A percentile compares a stretch with the other conserved stretches of the same genome.
These are phyloP conservation scores for Mungos mungo DNA, from an alignment of 2,113 vertebrate species.

Conservation along the genomic window DNA sequence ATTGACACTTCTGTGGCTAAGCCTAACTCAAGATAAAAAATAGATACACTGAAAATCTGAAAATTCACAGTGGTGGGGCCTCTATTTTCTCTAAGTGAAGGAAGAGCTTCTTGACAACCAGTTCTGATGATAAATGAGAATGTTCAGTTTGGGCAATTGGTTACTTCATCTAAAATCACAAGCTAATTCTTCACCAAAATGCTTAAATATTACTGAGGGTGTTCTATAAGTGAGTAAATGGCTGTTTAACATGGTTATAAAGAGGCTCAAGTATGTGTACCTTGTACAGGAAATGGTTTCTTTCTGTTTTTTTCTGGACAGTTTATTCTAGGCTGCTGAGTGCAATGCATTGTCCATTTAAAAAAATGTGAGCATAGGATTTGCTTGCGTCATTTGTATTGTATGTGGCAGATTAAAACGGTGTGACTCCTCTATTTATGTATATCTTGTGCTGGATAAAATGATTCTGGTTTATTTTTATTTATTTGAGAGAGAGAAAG, in stretches of 20 bases:
- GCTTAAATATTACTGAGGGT: neutral
- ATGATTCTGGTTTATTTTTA: neutral
- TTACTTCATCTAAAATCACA: neutral
- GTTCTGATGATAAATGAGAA: neutral
- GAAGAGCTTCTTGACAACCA: neutral
- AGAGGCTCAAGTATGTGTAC: neutral
- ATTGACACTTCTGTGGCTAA: neutral
- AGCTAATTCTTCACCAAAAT: neutral
- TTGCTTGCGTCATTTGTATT: neutral
- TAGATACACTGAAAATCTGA: conserved; percentile 3
- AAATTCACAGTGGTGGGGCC: neutral
- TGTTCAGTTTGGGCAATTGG: neutral
- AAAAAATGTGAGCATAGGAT: neutral
- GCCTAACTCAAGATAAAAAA: neutral
- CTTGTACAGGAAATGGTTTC: neutral
- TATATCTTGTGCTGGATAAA: neutral
- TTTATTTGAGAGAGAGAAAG: no score
- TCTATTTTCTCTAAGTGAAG: neutral
- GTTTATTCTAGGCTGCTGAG: neutral
- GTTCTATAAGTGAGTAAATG: neutral
- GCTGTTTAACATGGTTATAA: neutral
- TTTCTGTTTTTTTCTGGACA: conserved; percentile 28
- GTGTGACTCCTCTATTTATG: neutral
- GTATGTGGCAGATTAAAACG: neutral
- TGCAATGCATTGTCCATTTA: neutral